A percentile compares a stretch with the other conserved stretches of the same genome.
These are phyloP conservation scores for Orthonychiurus folsomi DNA, from an alignment of 2,888 invertebrate genomes.

Conservation along the genomic window DNA sequence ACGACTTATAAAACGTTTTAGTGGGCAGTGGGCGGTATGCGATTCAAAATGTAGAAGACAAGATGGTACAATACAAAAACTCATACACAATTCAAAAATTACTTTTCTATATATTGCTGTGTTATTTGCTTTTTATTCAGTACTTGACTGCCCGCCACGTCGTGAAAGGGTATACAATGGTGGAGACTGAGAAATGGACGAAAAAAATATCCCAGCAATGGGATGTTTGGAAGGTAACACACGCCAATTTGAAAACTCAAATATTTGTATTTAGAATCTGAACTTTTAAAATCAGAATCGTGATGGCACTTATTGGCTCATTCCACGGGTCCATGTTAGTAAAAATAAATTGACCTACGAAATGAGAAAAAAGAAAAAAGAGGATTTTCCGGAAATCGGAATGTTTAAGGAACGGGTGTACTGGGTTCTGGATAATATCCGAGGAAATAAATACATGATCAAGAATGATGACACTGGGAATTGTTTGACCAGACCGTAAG, in stretches of 20 bases:
- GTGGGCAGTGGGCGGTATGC: slow-evolving; percentile 10
- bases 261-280: not conserved
- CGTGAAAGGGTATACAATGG: slow-evolving; percentile 6
- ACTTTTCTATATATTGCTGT: no score
- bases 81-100: not conserved
- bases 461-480: slow-evolving; percentile 10
- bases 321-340: slow-evolving; percentile 8
- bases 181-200: slow-evolving; percentile 10
- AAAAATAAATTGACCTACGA: slow-evolving; percentile 11
- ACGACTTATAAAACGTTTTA: not conserved
- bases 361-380: slow-evolving; percentile 3
- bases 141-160: slow-evolving; percentile 11
- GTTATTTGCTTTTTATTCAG: not conserved
- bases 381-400: slow-evolving; percentile 9
- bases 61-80: not conserved
- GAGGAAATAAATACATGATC: slow-evolving; percentile 6
- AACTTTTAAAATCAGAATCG: slow-evolving; percentile 6
- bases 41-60: slow-evolving; percentile 12
- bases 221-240: slow-evolving; percentile 10
- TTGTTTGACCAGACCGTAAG: slow-evolving; percentile 11
- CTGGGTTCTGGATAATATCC: slow-evolving; percentile 8
- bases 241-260: slow-evolving; percentile 9
- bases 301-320: slow-evolving; percentile 13
- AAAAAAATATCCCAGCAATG: slow-evolving; percentile 11
- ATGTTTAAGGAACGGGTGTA: slow-evolving; percentile 13